phyloP scores from a whole-genome alignment of 2,888 invertebrate genomes.

The Choristoneura rosaceana region DNA sequence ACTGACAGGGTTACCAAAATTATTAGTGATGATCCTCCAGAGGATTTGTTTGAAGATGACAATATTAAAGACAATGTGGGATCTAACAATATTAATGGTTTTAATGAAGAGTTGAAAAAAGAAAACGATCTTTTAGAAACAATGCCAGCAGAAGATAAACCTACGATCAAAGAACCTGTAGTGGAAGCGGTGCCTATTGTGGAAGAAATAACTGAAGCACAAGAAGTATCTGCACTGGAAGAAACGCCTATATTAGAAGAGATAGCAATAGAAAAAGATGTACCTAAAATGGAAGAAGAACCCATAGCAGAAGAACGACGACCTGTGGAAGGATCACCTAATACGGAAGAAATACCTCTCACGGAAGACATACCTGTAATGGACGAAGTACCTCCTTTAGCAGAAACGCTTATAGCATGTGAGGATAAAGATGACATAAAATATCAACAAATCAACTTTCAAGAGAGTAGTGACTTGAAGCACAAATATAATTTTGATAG shows the following conservation, averaged over 20 bases:
- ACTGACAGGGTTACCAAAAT: conserved; percentile 74
- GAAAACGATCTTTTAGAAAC: conserved; percentile 43
- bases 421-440: neutral
- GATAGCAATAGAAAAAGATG: neutral
- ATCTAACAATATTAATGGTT: conserved; percentile 55
- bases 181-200: neutral
- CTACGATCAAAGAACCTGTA: neutral
- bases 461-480: conserved; percentile 15
- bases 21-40: conserved; percentile 75
- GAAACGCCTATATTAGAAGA: neutral
- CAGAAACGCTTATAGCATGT: neutral
- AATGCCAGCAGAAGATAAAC: neutral
- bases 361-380: neutral
- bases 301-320: neutral
- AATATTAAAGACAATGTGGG: conserved; percentile 59
- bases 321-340: neutral
- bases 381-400: neutral
- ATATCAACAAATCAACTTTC: conserved; percentile 41
- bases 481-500: conserved; percentile 20
- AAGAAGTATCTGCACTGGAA: neutral
- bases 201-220: neutral
- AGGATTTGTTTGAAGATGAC: conserved; percentile 80
- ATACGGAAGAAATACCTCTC: neutral
- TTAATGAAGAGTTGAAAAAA: conserved; percentile 49
- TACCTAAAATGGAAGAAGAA: neutral